phyloP scores from a whole-genome alignment of 2,113 vertebrate species.

The Hiodon alosoides region DNA sequence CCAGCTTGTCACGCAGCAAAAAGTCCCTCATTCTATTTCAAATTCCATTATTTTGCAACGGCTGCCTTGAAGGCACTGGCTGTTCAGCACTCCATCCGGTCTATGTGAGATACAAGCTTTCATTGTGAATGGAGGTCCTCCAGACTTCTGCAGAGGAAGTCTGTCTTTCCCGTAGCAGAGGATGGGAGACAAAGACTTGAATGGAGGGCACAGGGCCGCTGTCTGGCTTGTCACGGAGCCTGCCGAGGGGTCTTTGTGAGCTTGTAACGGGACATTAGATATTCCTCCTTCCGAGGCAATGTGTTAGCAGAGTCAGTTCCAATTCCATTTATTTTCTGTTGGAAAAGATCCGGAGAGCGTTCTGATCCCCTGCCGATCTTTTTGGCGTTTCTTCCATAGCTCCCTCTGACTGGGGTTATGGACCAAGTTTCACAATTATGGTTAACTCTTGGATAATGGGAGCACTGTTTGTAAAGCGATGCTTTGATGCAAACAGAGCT shows the following conservation, averaged over 20 bases:
- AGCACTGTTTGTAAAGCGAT: constrained; percentile 25
- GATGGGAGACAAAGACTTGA: constrained; percentile 41
- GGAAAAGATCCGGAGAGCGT: constrained; percentile 31
- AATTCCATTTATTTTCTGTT: constrained; percentile 41
- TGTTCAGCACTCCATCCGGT: not conserved
- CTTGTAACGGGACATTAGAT: constrained; percentile 6
- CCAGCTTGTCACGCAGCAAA: not conserved
- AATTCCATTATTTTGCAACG: constrained; percentile 13
- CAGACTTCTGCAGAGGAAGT: constrained; percentile 50
- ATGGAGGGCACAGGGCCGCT: constrained; percentile 39
- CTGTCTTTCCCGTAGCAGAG: constrained; percentile 27
- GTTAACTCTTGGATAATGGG: constrained; percentile 24
- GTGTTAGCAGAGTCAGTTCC: constrained; percentile 36
- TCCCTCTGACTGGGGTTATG: constrained; percentile 31
- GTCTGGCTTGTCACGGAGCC: constrained; percentile 35
- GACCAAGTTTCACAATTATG: constrained; percentile 40
- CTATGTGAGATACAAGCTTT: not conserved
- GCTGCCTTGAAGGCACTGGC: not conserved
- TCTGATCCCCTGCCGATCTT: constrained; percentile 37
- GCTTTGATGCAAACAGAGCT: constrained; percentile 17
- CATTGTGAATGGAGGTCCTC: constrained; percentile 3
- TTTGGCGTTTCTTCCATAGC: constrained; percentile 29
- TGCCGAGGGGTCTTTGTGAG: constrained; percentile 29
- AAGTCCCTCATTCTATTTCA: not conserved
- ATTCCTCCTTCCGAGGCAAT: constrained; percentile 24